Evolutionary conservation across 2,888 invertebrate genomes (phyloP), one percentile per base, ranked within the genome.

Genomic region (Bembecia ichneumoniformis): DNA sequence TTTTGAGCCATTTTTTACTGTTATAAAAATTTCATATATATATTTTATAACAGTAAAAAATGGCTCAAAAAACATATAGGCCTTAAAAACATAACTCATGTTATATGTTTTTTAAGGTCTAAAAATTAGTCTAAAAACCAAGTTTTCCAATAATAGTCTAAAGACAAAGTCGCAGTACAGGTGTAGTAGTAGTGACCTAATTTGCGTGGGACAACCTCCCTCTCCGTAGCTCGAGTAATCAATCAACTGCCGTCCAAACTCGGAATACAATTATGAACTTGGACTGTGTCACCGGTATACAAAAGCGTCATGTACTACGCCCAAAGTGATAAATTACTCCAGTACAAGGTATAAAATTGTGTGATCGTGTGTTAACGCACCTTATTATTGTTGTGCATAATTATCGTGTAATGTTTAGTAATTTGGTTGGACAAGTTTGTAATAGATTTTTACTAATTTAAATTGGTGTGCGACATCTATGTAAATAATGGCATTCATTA

Each of bases 201-300:
- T 71, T 76, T 62, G 56, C 44, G 13, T 15, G 15, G 44, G 44
- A 44, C 44, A 44, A 17, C 16, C 44, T 11, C 44, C 16, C 44
- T 28, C 40, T 40, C 14, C 40, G n/a, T 14, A 13, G 40, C 40
- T 58, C 28, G 56, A 62, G 74, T 79, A 81, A 84, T 84, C 83
- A 83, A 84, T 86, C 84, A 86, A 71, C 70, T 53, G 65, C 67
- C 71, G 83, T 82, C 82, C 77, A 76, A 81, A 82, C 79, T 78
- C 71, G 67, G 78, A 83, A 83, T 83, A 83, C 83, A 83, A 83
- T 86, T 84, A 83, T 84, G 82, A 86, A 86, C 82, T 83, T 77
- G 74, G 78, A 70, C 70, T 71, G 63, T 83, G 83, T 84, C 84
- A 77, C 74, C 68, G 60, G 64, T 64, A 68, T 69, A 68, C 63